Evolutionary conservation across 37 sponge, comb jelly and placozoan genomes (phyloP), one percentile per base, ranked within the genome.

Genomic region (Dysidea cf. avara): DNA sequence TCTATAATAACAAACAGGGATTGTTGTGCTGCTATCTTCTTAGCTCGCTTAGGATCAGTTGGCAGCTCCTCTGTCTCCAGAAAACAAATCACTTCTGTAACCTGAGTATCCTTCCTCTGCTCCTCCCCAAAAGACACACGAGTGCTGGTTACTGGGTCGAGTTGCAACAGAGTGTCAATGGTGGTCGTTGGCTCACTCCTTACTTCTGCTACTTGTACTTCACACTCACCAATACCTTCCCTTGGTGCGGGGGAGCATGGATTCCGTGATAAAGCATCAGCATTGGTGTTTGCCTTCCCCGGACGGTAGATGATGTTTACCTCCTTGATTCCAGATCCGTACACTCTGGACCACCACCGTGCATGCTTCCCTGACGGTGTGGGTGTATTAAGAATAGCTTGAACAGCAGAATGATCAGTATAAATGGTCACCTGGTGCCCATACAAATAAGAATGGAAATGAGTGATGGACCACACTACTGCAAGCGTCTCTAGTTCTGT

Each of bases 281-380:
- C 84, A 68, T 39, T 67, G 18, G 38, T 24, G 43, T 83, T 83
- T 14, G 48, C 70, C 62, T 69, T 75, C 16, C 84, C 84, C 9
- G 84, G 39, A 2, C 77, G 62, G 25, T 75, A 83, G 64, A 61
- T 22, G 9, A 83, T 69, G 31, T 76, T 18, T 5, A 83, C 29
- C 37, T 35, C 63, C 29, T 22, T 17, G 6, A 68, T 62, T 4
- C 84, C 77, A 67, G 61, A 39, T 20, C 71, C 71, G 43, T 51
- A 75, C 25, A 83, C 84, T 22, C 68, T 75, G 32, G 11, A 49
- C 77, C 84, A 83, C 84, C 84, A 76, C 20, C 77, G 53, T 2
- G 77, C 84, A n/a, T n/a, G n/a, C n/a, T n/a, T n/a, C n/a, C n/a
- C n/a, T n/a, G n/a, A n/a, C n/a, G n/a, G n/a, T n/a, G n/a, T n/a